Evolutionary conservation across 1,140 invertebrate genomes (phyloP).

Genomic region (Delia radicum): DNA sequence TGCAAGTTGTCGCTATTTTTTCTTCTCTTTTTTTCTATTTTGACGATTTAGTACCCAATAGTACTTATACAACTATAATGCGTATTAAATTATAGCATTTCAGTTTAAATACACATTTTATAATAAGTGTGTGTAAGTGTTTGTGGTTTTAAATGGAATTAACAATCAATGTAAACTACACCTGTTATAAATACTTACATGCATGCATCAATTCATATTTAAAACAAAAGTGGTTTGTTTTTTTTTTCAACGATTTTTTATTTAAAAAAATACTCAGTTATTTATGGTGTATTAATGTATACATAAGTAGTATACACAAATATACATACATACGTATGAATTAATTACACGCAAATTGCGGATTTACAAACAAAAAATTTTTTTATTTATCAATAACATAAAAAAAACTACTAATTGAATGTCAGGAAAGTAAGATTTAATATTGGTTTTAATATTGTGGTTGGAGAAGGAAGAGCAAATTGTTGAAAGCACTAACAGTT

Average conservation of each 20-base stretch:
- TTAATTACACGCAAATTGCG: constrained; percentile 21
- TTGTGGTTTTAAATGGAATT: constrained; percentile 7
- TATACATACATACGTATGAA: not conserved
- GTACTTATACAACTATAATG: too few species aligned
- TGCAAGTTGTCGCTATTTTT: too few species aligned
- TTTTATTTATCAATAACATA: not conserved
- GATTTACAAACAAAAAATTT: constrained; percentile 13
- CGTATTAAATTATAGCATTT: too few species aligned
- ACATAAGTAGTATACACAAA: not conserved
- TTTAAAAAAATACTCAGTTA: not conserved
- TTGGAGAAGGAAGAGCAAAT: not conserved
- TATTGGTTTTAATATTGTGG: not conserved
- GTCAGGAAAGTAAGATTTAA: not conserved
- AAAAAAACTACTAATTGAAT: not conserved
- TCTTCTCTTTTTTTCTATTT: too few species aligned
- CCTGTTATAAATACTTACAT: not conserved
- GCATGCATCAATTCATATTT: not conserved
- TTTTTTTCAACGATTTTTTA: not conserved
- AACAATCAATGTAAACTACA: constrained; percentile 20
- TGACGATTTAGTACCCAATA: too few species aligned
- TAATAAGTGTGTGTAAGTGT: not conserved
- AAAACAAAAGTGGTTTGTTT: not conserved
- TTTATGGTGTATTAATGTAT: not conserved
- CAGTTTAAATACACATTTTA: too few species aligned
- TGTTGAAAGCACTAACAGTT: not conserved